Base-by-base conservation (phyloP, 2,113 vertebrate species). In the Dolichallabes microphthalmus region DNA sequence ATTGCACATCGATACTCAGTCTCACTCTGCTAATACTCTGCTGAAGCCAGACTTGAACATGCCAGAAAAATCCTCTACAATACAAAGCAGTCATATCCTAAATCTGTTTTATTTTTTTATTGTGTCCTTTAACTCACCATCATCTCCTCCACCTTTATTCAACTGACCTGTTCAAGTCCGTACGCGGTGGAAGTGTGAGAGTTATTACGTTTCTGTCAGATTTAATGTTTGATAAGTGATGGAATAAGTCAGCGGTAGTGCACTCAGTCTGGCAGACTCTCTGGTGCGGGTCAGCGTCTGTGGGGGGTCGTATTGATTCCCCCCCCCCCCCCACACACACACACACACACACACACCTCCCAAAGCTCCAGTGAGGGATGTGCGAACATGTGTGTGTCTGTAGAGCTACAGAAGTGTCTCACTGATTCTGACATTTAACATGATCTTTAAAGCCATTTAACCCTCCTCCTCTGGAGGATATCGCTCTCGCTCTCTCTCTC, bases 371-470 rank as follows among this genome's bases (percentile, higher is more conserved):
- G 76, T 78, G 50, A 75, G 50, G 73, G 5, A 27, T 53, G 73
- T 73, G 69, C 45, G 71, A 64, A 13, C 32, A 12, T 17, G 27
- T 17, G 81, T 77, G 84, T 88, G 53, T 74, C 13, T 85, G 87
- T 89, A 84, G 58, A 86, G 92, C 94, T 89, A 93, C 93, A 90
- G 92, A 92, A 93, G 93, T 91, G 93, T 92, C 92, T 94, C 93
- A 94, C 93, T 95, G 93, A 94, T 93, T 95, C 91, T 94, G 94
- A 94, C 93, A 95, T 94, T 95, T 95, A 94, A 93, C 93, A 94
- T 95, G 94, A 94, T 94, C 94, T 95, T 94, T 95, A 94, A 94
- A 95, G 93, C 93, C 93, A 94, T 94, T 94, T 94, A 93, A 93
- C 92, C 90, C 91, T 91, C 88, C 91, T 93, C 91, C 93, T 93